Base-by-base conservation (phyloP, 2,113 vertebrate genomes). In the Mirza zaza region DNA sequence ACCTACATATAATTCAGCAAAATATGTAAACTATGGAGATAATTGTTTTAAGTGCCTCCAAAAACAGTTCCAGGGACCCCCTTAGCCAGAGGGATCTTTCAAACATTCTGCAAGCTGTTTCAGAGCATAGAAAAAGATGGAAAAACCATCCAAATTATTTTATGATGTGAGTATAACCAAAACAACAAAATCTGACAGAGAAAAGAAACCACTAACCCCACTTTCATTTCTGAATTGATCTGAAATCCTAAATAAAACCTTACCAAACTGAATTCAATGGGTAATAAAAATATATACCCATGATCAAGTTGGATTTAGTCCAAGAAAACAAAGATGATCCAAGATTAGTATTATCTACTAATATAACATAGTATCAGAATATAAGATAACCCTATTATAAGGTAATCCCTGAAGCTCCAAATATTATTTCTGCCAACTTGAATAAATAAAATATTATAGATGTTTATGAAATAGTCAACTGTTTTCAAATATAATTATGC, bases 1-100 rank as follows among this genome's bases (percentile, higher is more conserved):
- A 57, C 39, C 12, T 57, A 95, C n/a, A 91, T 45, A 80, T 45
- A 93, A 95, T 76, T 88, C 80, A 86, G 55, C 39, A 90, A 90
- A 92, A 94, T 68, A 92, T 79, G 65, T 92, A 48, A 97, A 95
- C 91, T 86, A 79, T n/a, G 76, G 65, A 88, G 55, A 85, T 79
- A 70, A 90, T 79, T 91, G 76, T 92, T 83, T 25, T 29, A 63
- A 67, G 77, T 55, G n/a, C 23, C 83, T 84, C 63, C 65, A 52
- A 32, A 90, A 90, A 71, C 80, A 45, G 4, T 88, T 80, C 77
- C 21, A 91, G 67, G 59, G 45, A 90, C 9, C 39, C 36, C 15
- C 42, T 90, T 83, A 79, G 34, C 50, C 39, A 83, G 85, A 92
- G 32, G 84, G 23, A 65, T 79, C 84, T 70, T 82, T 86, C 55